Conservation (phyloP, 1,140 invertebrate genomes). For the Nylanderia fulva region DNA sequence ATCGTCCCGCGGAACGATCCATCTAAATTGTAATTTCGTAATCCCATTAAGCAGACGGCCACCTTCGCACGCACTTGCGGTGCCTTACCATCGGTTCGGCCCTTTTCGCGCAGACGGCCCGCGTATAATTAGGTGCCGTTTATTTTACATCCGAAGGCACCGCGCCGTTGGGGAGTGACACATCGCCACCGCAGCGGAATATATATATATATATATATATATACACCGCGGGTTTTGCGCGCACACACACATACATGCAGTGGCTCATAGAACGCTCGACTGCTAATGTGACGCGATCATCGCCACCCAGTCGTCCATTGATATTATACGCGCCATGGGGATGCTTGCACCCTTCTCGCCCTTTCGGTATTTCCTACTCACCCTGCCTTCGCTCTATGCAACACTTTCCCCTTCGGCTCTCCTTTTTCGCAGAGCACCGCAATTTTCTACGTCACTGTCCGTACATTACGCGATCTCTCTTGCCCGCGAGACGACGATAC, state of each 20-base stretch:
- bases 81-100: constrained; percentile 62
- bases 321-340: constrained; percentile 75
- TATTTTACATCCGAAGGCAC: constrained; percentile 81
- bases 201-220: constrained; percentile 44
- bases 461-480: constrained; percentile 59
- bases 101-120: constrained; percentile 75
- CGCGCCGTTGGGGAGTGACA: constrained; percentile 64
- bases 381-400: background rate
- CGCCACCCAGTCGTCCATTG: constrained; percentile 80
- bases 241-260: constrained; percentile 67
- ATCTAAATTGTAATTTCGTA: constrained; percentile 81
- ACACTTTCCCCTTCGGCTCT: constrained; percentile 13
- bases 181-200: constrained; percentile 26
- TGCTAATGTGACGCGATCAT: constrained; percentile 85
- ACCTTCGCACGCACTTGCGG: constrained; percentile 79
- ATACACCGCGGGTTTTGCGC: constrained; percentile 29
- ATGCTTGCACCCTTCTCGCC: constrained; percentile 56
- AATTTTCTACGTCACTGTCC: constrained; percentile 57
- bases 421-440: constrained; percentile 25
- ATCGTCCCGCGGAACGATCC: constrained; percentile 70
- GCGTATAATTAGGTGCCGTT: constrained; percentile 85
- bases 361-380: constrained; percentile 65
- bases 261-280: constrained; percentile 84
- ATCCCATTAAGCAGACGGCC: constrained; percentile 77
- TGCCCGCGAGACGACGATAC: constrained; percentile 42